phyloP scores from a whole-genome alignment of 37 sponge, comb jelly and placozoan species.

The Diacarnus erythraeanus region DNA sequence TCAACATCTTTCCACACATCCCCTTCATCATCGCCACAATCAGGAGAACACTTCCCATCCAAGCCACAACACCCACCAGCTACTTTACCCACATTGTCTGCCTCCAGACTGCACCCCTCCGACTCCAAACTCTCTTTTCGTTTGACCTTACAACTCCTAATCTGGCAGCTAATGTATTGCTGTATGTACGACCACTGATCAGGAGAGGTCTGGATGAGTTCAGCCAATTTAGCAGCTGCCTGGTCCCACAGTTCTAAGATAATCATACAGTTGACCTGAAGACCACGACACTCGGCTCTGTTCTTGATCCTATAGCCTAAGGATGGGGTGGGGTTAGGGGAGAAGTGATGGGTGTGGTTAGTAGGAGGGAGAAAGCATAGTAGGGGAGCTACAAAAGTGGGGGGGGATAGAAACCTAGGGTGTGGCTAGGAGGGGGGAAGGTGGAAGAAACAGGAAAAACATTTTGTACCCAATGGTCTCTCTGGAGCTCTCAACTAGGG shows the following conservation, averaged over 20 bases:
- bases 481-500: too few species aligned
- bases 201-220: slow-evolving; percentile 19
- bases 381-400: too few species aligned
- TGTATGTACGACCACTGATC: slow-evolving; percentile 66
- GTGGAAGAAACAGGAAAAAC: not conserved
- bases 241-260: slow-evolving; percentile 34
- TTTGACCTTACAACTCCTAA: slow-evolving; percentile 15
- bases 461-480: too few species aligned
- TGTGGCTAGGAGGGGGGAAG: not conserved
- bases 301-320: slow-evolving; percentile 47
- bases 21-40: not conserved
- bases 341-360: not conserved
- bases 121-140: not conserved
- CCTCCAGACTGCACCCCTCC: not conserved
- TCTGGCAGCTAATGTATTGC: slow-evolving; percentile 49
- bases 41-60: not conserved
- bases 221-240: slow-evolving; percentile 5
- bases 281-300: slow-evolving; percentile 26
- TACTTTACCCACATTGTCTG: too few species aligned
- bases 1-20: not conserved
- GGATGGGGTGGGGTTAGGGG: not conserved
- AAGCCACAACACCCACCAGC: not conserved
- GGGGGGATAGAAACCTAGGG: too few species aligned
- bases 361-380: not conserved
- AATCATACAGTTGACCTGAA: slow-evolving; percentile 47